Base-by-base conservation (phyloP, 1,140 invertebrate genomes). In the Oscheius sp. region DNA sequence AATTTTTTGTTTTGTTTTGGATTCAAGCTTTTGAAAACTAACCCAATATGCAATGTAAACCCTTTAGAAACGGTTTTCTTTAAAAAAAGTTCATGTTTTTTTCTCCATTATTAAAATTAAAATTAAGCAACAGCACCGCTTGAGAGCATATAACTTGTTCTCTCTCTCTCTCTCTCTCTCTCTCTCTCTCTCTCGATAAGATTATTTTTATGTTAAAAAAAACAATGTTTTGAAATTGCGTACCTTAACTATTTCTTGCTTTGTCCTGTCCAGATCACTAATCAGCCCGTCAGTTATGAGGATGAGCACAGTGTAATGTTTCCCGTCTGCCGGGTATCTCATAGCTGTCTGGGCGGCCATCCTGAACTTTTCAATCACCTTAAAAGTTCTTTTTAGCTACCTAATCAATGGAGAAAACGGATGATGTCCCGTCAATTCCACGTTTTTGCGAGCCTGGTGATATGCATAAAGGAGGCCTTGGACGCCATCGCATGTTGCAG, bases 221-320 rank as follows among this genome's bases (percentile, higher is more conserved):
- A 23, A 7, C 49, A 7, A 23, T 20, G 7, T 13, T 55, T 23
- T 55, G 49, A 4, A 23, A 23, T 55, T 4, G 4, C 4, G 49
- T 20, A 55, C 49, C 49, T 55, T 55, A 26, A 55, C 23, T 20
- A 55, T 55, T 55, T 55, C 49, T 23, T 55, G 49, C 23, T 55
- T 55, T 13, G 49, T 55, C 28, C 49, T 7, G 7, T 55, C 49
- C 23, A 55, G 28, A 23, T 55, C 49, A 23, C 15, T 26, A 55
- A 55, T 55, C 7, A 26, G 15, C 28, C 49, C 49, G 23, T 55
- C 49, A 4, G 49, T 55, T 7, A 55, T 55, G 28, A 55, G 49
- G 23, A 55, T 23, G 7, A 55, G 23, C 15, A 55, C 49, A 23
- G 28, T 23, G 23, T 55, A 55, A 23, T 7, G 7, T 20, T 26